Evolutionary conservation across 1,140 invertebrate genomes (phyloP), one percentile per base, ranked within the genome.

Genomic region (Cyphomyrmex costatus): DNA sequence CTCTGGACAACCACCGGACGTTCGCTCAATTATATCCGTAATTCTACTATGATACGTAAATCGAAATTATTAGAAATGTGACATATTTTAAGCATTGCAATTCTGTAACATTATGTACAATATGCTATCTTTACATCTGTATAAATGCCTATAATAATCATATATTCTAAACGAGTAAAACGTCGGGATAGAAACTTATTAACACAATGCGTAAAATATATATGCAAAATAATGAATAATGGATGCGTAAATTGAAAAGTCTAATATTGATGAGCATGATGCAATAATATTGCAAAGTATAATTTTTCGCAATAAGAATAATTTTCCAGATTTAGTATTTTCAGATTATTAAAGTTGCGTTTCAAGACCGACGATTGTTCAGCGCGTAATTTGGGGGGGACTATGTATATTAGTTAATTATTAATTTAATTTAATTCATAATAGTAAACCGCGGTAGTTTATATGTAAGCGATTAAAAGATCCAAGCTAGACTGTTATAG

Each of bases 21-120:
- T 6, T 76, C 70, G 61, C 21, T 74, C 61, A 33, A 83, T 76
- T 84, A 61, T 73, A 76, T 76, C 46, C 82, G 82, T 46, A 51
- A 27, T 76, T 51, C 24, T 42, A 21, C 51, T 65, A 53, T 74
- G 14, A 7, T 21, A 56, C 36, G n/a, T 46, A 74, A 74, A 53
- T 63, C 33, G 36, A 46, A 27, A 24, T n/a, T 74, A 27, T 74
- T 42, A 68, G 6, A n/a, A 21, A 14, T 58, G 6, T 74, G 19
- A 74, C n/a, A 36, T 58, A 24, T 58, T 33, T 14, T 30, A 61
- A 61, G 14, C 14, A 16, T 65, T 65, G 33, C 16, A 12, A 3
- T 4, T 36, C 8, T 65, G 19, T 33, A 63, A 63, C n/a, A 65
- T 58, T 58, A 58, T 10, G 10, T 24, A 58, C 19, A 46, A 36